Evolutionary conservation across 1,140 invertebrate genomes (phyloP).

Genomic region (Thaumatotibia leucotreta): DNA sequence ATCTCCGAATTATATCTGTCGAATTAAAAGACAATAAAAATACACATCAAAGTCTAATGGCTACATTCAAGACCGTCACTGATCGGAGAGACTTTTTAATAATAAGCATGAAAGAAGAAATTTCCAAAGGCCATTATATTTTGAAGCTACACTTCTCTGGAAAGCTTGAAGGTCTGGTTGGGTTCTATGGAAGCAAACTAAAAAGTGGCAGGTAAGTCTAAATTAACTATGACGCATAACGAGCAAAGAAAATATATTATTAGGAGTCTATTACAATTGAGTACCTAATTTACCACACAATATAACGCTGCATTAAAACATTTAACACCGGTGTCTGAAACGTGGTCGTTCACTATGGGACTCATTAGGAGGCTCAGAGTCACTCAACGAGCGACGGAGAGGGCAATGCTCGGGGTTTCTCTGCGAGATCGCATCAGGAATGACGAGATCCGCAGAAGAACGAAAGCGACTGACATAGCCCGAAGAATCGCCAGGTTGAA

Average conservation of each 20-base stretch:
- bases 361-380: no score
- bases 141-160: conserved; percentile 51
- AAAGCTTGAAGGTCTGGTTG: conserved; percentile 54
- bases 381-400: no score
- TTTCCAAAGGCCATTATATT: conserved; percentile 29
- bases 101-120: conserved; percentile 33
- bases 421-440: no score
- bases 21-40: conserved; percentile 27
- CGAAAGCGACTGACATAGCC: no score
- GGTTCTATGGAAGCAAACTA: conserved; percentile 60
- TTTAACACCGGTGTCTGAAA: not conserved
- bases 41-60: conserved; percentile 27
- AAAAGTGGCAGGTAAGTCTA: conserved; percentile 56
- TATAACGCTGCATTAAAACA: no score
- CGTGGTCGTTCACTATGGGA: no score
- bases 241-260: not conserved
- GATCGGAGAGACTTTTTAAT: conserved; percentile 45
- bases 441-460: no score
- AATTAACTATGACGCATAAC: not conserved
- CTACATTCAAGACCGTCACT: conserved; percentile 15
- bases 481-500: no score
- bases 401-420: no score
- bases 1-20: conserved; percentile 37
- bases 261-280: no score
- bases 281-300: no score